Base-by-base conservation (phyloP, 2,113 vertebrate genomes). In the Bujurquina vittata region DNA sequence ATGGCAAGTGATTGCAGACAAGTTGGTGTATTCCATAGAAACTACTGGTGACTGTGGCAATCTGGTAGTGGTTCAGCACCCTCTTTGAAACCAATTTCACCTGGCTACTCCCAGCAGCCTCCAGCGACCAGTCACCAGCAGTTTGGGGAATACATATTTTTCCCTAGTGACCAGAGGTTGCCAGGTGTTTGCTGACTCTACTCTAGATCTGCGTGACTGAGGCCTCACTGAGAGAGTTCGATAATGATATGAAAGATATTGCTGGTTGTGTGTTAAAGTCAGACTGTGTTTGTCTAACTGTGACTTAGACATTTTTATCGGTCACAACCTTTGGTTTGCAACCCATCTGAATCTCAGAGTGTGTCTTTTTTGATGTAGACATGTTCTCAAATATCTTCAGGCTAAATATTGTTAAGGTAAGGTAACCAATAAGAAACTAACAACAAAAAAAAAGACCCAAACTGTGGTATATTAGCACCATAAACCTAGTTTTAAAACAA, bases 401-500 rank as follows among this genome's bases (percentile, higher is more conserved):
- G 1, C 10, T 23, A 7, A 26, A 33, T 54, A 54, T 54, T 72
- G 10, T 72, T 52, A 54, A 6, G 2, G 17, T 52, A 54, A 6
- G 2, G 17, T 54, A 17, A 72, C 52, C 43, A 72, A 72, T 2
- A 18, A 18, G 17, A 43, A 20, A 18, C 23, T 4, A 7, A n/a
- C n/a, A n/a, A n/a, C n/a, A n/a, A 5, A 7, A 54, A 49, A 72
- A 52, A 54, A 72, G 40, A 60, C 31, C 22, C 15, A 62, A 10
- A 54, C 37, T 72, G 31, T 55, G 58, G 23, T 78, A n/a, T 59
- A 84, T 81, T 15, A 26, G 22, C 69, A 75, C 14, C 37, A 43
- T 43, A 58, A 31, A 17, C 40, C 5, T 63, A 26, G 2, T n/a
- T 54, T 54, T 31, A 7, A 52, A 72, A 18, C 43, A 72, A 75